phyloP scores from a whole-genome alignment of 2,113 vertebrate species.

The Scytalopus superciliaris region DNA sequence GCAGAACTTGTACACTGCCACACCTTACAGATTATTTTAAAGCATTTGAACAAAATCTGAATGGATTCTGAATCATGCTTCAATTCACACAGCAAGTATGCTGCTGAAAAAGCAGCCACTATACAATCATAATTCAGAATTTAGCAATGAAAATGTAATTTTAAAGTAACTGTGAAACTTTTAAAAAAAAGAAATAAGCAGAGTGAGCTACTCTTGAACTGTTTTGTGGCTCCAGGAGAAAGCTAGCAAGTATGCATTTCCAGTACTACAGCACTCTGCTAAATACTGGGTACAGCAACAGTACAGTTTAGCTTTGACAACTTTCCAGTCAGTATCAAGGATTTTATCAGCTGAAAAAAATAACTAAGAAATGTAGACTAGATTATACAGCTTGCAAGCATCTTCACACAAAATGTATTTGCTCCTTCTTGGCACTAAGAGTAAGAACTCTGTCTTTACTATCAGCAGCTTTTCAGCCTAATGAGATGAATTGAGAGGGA shows the following conservation, averaged over 20 bases:
- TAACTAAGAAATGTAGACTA: neutral
- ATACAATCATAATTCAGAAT: neutral
- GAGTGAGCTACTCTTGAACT: neutral
- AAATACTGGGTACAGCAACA: neutral
- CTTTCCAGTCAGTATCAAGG: neutral
- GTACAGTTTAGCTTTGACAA: neutral
- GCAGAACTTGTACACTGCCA: neutral
- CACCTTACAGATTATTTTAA: neutral
- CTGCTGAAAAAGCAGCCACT: neutral
- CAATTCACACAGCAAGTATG: neutral
- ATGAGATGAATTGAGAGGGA: fast-evolving
- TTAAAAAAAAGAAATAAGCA: neutral
- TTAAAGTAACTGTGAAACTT: neutral
- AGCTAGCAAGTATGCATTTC: neutral
- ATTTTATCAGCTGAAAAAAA: neutral
- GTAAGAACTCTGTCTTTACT: neutral
- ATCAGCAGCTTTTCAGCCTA: neutral
- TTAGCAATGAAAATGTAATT: neutral
- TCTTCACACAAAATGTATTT: neutral
- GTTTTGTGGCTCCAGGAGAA: neutral
- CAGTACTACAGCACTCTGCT: neutral
- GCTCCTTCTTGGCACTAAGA: neutral
- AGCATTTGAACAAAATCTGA: neutral
- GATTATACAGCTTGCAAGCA: neutral
- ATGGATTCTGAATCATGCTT: neutral